A percentile compares a stretch with the other conserved stretches of the same genome.
phyloP scores from a whole-genome alignment of 2,113 vertebrate genomes.

The Otis tarda region DNA sequence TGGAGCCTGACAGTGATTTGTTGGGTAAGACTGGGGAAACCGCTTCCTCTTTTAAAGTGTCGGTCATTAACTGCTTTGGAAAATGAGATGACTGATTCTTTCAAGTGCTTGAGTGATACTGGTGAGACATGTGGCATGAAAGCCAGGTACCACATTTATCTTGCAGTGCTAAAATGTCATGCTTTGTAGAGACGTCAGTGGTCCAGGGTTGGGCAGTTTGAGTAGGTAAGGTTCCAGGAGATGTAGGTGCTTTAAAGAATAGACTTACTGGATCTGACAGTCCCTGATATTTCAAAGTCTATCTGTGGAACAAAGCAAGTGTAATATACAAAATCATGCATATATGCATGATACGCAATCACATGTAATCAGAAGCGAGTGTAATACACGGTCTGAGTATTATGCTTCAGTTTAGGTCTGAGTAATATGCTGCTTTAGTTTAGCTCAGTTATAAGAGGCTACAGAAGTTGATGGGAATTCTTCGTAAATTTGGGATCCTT shows the following conservation, averaged over 20 bases:
- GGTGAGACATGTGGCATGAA: background rate
- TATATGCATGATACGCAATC: background rate
- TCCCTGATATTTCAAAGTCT: background rate
- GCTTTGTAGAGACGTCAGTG: background rate
- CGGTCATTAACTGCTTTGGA: background rate
- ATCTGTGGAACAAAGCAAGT: background rate
- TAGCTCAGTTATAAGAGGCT: background rate
- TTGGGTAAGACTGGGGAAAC: background rate
- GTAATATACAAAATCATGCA: background rate
- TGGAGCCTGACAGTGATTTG: background rate
- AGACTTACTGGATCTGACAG: background rate
- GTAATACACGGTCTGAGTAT: background rate
- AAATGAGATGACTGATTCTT: background rate
- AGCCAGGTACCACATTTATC: background rate
- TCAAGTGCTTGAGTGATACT: background rate
- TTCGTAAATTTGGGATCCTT: background rate
- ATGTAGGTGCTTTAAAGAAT: background rate
- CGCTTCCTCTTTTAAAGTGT: fast-evolving
- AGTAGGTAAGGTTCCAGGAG: background rate
- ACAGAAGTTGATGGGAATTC: background rate
- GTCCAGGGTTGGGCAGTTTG: background rate
- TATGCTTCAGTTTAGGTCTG: background rate
- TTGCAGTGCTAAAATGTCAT: background rate
- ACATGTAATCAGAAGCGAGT: background rate
- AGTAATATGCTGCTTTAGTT: background rate